Evolutionary conservation across 2,888 invertebrate genomes (phyloP).

Genomic region (Anoncus sp.): DNA sequence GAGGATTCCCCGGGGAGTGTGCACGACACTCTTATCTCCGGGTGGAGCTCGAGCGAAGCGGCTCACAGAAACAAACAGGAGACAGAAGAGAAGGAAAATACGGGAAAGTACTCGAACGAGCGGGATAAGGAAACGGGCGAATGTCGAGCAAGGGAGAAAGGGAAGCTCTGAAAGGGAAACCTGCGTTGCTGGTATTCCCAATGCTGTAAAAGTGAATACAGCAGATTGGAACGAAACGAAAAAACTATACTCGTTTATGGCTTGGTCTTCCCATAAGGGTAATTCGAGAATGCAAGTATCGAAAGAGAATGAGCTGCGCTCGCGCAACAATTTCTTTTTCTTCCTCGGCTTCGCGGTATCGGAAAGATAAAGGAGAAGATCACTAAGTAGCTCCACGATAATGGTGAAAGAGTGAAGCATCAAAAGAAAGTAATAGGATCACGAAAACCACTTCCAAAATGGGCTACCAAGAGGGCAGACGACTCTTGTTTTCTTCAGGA

Average conservation of each 20-base stretch:
- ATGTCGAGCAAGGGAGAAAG: slow-evolving; percentile 30
- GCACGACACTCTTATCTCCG: slow-evolving; percentile 58
- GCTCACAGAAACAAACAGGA: slow-evolving; percentile 56
- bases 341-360: slow-evolving; percentile 58
- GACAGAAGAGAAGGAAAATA: slow-evolving; percentile 20
- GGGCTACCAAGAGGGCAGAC: slow-evolving; percentile 33
- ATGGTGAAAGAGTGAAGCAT: slow-evolving; percentile 27
- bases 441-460: slow-evolving; percentile 59
- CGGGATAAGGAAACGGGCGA: slow-evolving; percentile 53
- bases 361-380: slow-evolving; percentile 29
- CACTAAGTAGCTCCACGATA: slow-evolving; percentile 1
- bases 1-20: slow-evolving; percentile 55
- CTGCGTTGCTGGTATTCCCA: not conserved
- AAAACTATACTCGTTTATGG: slow-evolving; percentile 70
- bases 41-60: slow-evolving; percentile 46
- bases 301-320: slow-evolving; percentile 19
- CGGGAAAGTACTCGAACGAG: slow-evolving; percentile 12
- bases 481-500: slow-evolving; percentile 53
- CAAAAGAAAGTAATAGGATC: slow-evolving; percentile 40
- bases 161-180: slow-evolving; percentile 22
- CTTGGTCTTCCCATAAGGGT: slow-evolving; percentile 70
- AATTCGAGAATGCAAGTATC: slow-evolving; percentile 70
- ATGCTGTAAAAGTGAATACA: slow-evolving; percentile 26
- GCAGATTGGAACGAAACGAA: slow-evolving; percentile 66
- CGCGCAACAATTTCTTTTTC: slow-evolving; percentile 51